Conservation (phyloP, 2,797 vertebrate genomes). For the Stomatorhinus walkeri region DNA sequence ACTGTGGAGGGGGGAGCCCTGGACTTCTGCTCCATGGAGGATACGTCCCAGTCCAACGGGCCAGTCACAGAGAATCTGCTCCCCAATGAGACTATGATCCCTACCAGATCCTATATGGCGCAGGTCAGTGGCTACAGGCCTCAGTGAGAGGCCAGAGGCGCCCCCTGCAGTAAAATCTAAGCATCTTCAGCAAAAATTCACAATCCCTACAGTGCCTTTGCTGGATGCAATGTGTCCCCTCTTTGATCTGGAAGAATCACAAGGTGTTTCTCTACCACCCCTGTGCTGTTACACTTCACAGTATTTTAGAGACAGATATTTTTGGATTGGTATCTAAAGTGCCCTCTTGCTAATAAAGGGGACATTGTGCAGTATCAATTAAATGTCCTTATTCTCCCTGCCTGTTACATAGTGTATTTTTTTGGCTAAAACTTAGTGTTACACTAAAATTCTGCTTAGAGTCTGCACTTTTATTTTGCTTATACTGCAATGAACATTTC, state of each 20-base stretch:
- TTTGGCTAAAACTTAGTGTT: background rate
- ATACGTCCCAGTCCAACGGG: conserved; percentile 45
- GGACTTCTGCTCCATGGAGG: conserved; percentile 57
- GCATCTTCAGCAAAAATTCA: background rate
- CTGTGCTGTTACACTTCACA: background rate
- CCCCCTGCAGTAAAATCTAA: background rate
- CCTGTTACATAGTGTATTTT: background rate
- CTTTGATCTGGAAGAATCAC: background rate
- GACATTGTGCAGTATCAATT: background rate
- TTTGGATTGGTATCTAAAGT: background rate
- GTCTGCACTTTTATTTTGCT: background rate
- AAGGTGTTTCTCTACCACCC: background rate
- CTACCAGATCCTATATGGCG: conserved; percentile 64
- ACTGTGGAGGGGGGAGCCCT: conserved; percentile 45
- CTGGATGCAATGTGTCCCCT: background rate
- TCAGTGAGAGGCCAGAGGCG: conserved; percentile 56
- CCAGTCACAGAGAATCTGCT: conserved; percentile 41
- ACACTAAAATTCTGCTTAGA: background rate
- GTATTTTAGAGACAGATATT: background rate
- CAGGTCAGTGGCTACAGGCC: conserved; percentile 82
- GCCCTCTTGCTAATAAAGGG: background rate
- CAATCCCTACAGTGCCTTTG: conserved; percentile 6
- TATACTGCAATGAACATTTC: background rate
- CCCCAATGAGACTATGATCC: conserved; percentile 30
- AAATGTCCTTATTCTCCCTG: background rate